Evolutionary conservation across 1,140 invertebrate genomes (phyloP), one percentile per base, ranked within the genome.

Genomic region (Papilio polyxenes): DNA sequence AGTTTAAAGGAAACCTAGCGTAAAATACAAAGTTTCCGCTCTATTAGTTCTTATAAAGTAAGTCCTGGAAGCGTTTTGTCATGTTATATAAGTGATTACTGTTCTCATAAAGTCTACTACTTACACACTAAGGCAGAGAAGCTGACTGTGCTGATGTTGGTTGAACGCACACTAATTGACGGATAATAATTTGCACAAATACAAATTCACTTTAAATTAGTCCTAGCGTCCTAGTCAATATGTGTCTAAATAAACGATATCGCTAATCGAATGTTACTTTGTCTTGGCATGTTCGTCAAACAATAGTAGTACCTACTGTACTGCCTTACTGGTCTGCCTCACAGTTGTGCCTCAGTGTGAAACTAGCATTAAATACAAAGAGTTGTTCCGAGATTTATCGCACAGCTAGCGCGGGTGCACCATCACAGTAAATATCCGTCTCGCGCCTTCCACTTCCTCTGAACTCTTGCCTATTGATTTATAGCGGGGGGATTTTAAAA

Each of bases 401-500:
- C 86, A 83, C 84, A 84, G 76, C 87, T 78, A 84, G 81, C 87
- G 77, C 84, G 84, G 81, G 82, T 84, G 84, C 87, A 88, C 82
- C 85, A 89, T 91, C 89, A 87, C 83, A 86, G 89, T 92, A 92
- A 92, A 93, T 91, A 92, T 92, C 85, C 89, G 84, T 88, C 84
- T 90, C 85, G 89, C 91, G 85, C 84, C 84, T 88, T 85, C 85
- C 85, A 88, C 89, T 90, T 92, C 89, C 87, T 89, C 87, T 89
- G 86, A 89, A 91, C 89, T 90, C 85, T 82, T 83, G 82, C 87
- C 88, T 91, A 92, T 94, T 94, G 92, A 94, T 94, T 92, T 93
- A 94, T 90, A 87, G 85, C 89, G 77, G 81, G 82, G 85, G 87
- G 65, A 72, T 91, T 92, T 92, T 91, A 92, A 92, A 91, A 92